A percentile compares a stretch with the other conserved stretches of the same genome.
Conservation (phyloP, 2,113 vertebrate genomes). For the Aldabrachelys gigantea region DNA sequence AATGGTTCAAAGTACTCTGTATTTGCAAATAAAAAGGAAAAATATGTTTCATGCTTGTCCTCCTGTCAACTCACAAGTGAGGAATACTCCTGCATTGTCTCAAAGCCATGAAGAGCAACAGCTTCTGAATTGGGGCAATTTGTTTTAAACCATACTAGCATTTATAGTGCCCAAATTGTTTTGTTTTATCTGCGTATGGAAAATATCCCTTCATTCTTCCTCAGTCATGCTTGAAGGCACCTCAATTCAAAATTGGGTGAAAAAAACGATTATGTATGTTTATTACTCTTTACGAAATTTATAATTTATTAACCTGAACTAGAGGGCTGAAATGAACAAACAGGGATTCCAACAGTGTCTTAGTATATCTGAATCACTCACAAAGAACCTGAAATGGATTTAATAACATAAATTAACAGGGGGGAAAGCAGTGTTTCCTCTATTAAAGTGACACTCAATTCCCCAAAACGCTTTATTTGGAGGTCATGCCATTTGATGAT, state of each 20-base stretch:
- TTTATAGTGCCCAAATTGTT: not conserved
- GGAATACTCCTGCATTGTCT: not conserved
- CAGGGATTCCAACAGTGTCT: not conserved
- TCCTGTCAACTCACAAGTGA: fast-evolving
- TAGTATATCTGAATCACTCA: not conserved
- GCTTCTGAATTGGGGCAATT: not conserved
- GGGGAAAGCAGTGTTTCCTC: not conserved
- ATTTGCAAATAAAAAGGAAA: not conserved
- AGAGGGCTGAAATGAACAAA: not conserved
- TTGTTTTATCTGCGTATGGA: not conserved
- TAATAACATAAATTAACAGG: not conserved
- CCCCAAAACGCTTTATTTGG: not conserved
- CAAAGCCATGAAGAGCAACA: not conserved
- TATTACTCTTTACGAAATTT: not conserved
- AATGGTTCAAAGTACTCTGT: not conserved
- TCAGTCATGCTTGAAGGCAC: not conserved
- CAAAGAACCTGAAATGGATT: not conserved
- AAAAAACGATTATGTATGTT: not conserved
- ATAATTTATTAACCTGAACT: not conserved
- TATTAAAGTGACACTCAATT: not conserved
- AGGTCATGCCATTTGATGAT: not conserved
- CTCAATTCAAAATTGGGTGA: not conserved
- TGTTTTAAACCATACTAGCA: not conserved
- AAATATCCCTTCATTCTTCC: not conserved
- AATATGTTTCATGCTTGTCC: fast-evolving